phyloP scores from a whole-genome alignment of 1,140 invertebrate species.

The Halesus radiatus region DNA sequence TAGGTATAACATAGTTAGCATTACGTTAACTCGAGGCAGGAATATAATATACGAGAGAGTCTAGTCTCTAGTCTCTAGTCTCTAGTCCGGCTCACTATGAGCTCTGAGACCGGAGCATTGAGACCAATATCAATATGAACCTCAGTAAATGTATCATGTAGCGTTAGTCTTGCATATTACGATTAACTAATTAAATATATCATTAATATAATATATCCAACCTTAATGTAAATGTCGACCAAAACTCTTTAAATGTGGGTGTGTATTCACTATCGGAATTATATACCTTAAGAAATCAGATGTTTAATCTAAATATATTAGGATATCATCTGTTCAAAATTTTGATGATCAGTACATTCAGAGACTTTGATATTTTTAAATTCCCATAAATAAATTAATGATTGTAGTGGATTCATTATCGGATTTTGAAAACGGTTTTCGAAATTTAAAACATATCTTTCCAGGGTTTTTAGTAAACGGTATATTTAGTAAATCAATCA shows the following conservation, averaged over 20 bases:
- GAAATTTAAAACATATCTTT: constrained; percentile 58
- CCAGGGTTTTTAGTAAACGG: constrained; percentile 58
- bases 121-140: constrained; percentile 55
- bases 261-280: constrained; percentile 57
- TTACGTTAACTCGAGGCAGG: constrained; percentile 38
- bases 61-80: no score
- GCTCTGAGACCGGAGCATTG: constrained; percentile 24
- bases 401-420: constrained; percentile 52
- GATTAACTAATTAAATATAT: constrained; percentile 48
- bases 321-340: constrained; percentile 46
- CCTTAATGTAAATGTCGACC: constrained; percentile 57
- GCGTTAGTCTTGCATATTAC: constrained; percentile 51
- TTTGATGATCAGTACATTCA: constrained; percentile 45
- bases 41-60: constrained; percentile 15
- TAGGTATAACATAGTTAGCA: constrained; percentile 55
- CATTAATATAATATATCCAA: constrained; percentile 55
- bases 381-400: constrained; percentile 35
- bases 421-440: constrained; percentile 57
- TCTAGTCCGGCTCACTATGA: neutral
- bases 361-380: constrained; percentile 57
- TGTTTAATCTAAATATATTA: constrained; percentile 48
- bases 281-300: constrained; percentile 52
- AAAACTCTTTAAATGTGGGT: constrained; percentile 56
- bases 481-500: constrained; percentile 53
- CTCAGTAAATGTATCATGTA: constrained; percentile 54